Evolutionary conservation across 1,140 invertebrate genomes (phyloP).

Genomic region (Drosophila albomicans): DNA sequence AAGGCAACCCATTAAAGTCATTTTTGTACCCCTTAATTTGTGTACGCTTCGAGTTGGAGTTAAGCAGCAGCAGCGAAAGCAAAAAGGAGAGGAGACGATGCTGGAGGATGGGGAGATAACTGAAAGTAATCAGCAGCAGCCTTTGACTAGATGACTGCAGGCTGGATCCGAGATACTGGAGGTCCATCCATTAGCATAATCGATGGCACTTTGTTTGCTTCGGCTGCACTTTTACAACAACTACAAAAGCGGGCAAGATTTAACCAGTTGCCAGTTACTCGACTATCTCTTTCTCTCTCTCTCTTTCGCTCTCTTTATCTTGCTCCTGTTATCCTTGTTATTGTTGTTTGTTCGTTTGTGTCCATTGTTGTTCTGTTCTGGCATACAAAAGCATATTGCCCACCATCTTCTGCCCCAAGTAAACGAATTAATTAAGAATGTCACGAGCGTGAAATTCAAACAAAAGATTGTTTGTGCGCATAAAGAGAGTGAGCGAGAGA

Average conservation of each 20-base stretch:
- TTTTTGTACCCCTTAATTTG: slow-evolving; percentile 26
- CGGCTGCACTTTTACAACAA: slow-evolving; percentile 10
- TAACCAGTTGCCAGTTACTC: not conserved
- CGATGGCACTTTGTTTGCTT: slow-evolving; percentile 72
- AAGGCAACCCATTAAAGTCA: slow-evolving; percentile 27
- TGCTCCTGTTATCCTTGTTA: slow-evolving; percentile 7
- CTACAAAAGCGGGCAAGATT: slow-evolving; percentile 10
- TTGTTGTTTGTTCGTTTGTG: not conserved
- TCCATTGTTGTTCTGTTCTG: slow-evolving; percentile 16
- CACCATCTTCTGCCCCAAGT: slow-evolving; percentile 35
- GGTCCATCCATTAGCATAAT: slow-evolving; percentile 70
- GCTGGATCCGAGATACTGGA: slow-evolving; percentile 11
- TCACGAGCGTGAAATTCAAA: slow-evolving; percentile 73
- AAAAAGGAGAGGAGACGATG: too few relatives aligned
- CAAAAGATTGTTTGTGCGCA: slow-evolving; percentile 59
- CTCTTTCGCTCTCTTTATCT: not conserved
- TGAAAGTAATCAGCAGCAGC: slow-evolving; percentile 21
- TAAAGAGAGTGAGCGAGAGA: slow-evolving; percentile 17
- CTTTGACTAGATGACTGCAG: slow-evolving; percentile 36
- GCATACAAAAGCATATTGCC: slow-evolving; percentile 20
- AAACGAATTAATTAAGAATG: slow-evolving; percentile 80
- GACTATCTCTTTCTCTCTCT: not conserved
- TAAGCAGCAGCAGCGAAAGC: not conserved
- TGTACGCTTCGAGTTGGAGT: not conserved
- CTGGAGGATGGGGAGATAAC: not conserved